Percentiles rank a stretch among this genome's conserved stretches.
Conservation (phyloP, 2,113 vertebrate genomes). For the Sakesphorus luctuosus region DNA sequence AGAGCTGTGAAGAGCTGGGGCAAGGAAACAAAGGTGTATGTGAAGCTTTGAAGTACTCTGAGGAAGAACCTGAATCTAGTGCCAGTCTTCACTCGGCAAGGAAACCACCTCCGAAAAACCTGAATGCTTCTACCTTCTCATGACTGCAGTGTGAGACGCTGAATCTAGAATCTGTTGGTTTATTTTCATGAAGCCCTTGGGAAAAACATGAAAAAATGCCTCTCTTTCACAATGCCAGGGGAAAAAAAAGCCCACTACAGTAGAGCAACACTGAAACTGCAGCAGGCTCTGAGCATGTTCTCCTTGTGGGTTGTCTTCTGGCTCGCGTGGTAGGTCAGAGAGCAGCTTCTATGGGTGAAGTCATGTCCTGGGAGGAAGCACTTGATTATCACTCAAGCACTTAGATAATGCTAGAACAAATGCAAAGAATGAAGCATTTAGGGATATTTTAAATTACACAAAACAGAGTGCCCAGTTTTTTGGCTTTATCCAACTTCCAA, state of each 20-base stretch:
- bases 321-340: neutral
- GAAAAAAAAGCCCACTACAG: neutral
- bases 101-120: neutral
- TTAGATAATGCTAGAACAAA: neutral
- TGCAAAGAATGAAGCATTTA: neutral
- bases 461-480: neutral
- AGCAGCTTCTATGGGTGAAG: neutral
- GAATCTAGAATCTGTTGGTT: neutral
- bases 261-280: neutral
- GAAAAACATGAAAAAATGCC: neutral
- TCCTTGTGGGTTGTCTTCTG: neutral
- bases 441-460: neutral
- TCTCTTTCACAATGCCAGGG: neutral
- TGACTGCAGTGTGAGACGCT: neutral
- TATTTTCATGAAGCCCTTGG: neutral
- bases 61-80: accelerated
- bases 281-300: neutral
- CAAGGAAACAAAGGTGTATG: neutral
- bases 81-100: neutral
- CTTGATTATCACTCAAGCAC: neutral
- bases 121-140: neutral
- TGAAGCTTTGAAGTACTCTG: neutral
- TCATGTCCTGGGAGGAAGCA: neutral
- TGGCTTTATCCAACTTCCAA: neutral
- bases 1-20: neutral